Percentiles rank a stretch among this genome's conserved stretches.
Evolutionary conservation across 2,888 invertebrate genomes (phyloP).

Genomic region (Nomada fabriciana): DNA sequence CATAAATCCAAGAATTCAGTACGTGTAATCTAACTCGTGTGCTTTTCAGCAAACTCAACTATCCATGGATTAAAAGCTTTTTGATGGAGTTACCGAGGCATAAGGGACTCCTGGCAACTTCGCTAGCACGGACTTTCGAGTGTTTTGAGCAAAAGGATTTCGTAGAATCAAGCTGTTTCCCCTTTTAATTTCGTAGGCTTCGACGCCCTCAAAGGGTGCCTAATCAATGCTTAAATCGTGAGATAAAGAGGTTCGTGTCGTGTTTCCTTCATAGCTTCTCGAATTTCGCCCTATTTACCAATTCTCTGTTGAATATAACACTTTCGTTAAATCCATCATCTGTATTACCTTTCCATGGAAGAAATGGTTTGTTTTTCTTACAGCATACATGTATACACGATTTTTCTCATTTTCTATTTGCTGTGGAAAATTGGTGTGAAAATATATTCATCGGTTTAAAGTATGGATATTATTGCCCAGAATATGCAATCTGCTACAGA

Average conservation of each 20-base stretch:
- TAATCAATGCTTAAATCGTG: conserved; percentile 41
- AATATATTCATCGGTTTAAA: too few relatives aligned
- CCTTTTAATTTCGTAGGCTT: conserved; percentile 72
- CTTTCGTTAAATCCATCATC: neutral
- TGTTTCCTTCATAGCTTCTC: conserved; percentile 37
- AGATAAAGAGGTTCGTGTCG: conserved; percentile 57
- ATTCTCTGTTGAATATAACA: neutral
- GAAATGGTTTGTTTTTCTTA: too few relatives aligned
- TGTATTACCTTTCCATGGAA: too few relatives aligned
- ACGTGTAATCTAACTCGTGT: conserved; percentile 2
- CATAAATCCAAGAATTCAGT: conserved; percentile 26
- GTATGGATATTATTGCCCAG: too few relatives aligned
- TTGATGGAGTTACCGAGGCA: conserved; percentile 50
- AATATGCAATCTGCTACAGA: too few relatives aligned
- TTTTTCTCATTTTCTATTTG: too few relatives aligned
- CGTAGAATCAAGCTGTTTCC: conserved; percentile 64
- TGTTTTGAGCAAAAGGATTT: conserved; percentile 74
- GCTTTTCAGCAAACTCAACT: conserved; percentile 46
- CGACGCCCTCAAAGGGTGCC: conserved; percentile 50
- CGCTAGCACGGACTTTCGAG: conserved; percentile 69
- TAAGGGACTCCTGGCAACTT: conserved; percentile 60
- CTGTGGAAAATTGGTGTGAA: too few relatives aligned
- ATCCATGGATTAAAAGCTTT: conserved; percentile 72
- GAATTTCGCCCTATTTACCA: conserved; percentile 43
- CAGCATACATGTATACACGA: too few relatives aligned